phyloP scores from a whole-genome alignment of 23 tunicate genomes.

The Styela plicata region DNA sequence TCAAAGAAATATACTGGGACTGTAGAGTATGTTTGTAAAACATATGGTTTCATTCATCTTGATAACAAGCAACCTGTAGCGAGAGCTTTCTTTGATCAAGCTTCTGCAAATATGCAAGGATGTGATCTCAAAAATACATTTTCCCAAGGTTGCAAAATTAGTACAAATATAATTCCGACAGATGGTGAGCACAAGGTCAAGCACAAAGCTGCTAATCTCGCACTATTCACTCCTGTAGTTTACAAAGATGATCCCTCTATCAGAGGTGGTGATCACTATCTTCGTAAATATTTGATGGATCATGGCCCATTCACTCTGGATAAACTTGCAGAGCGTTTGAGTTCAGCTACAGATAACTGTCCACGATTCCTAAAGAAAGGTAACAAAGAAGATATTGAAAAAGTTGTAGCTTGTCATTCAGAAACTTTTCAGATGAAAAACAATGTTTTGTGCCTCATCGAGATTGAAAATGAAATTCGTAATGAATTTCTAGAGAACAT shows the following conservation, averaged over 20 bases:
- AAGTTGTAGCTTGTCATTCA: neutral
- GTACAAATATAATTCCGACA: neutral
- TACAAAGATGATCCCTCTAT: neutral
- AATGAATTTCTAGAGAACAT: neutral
- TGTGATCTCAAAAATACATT: neutral
- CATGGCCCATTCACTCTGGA: conserved; percentile 12
- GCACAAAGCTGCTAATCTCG: neutral
- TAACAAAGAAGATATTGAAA: neutral
- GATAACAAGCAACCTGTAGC: neutral
- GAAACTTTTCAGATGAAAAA: conserved; percentile 12
- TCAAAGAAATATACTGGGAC: neutral
- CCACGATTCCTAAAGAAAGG: conserved; percentile 8
- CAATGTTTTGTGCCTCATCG: conserved; percentile 1
- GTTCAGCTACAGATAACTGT: conserved; percentile 1
- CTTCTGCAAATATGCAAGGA: neutral
- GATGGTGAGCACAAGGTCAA: conserved; percentile 22
- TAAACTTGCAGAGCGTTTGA: neutral
- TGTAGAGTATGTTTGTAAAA: neutral
- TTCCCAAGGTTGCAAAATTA: neutral
- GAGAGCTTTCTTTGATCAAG: conserved; percentile 3
- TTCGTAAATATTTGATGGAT: neutral
- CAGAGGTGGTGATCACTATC: conserved; percentile 4
- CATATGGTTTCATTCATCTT: conserved; percentile 10
- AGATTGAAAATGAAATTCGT: neutral
- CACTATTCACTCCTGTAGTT: neutral